Evolutionary conservation across 1,140 invertebrate genomes (phyloP), one percentile per base, ranked within the genome.

Genomic region (Amphibalanus amphitrite): DNA sequence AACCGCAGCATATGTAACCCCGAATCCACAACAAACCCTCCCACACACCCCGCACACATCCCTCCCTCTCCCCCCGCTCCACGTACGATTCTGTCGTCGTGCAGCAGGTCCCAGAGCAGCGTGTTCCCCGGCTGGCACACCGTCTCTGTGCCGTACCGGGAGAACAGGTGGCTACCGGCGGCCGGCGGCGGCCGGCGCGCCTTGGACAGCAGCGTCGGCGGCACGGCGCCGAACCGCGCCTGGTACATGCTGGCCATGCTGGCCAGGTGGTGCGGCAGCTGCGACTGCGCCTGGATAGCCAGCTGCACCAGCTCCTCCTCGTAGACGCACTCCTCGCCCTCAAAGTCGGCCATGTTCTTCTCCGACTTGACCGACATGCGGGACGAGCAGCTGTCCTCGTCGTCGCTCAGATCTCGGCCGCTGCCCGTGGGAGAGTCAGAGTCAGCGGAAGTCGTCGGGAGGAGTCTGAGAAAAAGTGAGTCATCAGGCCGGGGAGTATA

Each of bases 321-420:
- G 47, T 59, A 13, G 29, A 87, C 89, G 47, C 89, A 92, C 75
- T 95, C 91, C 77, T 96, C 93, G 29, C 93, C 93, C 75, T 95
- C 93, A 77, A 96, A 92, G 80, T 95, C 93, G 0, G 91, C 92
- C 85, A 95, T 88, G 79, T 95, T 95, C 74, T 94, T 95, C 75
- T 94, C 92, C n/a, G 91, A 94, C 81, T 95, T 94, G 72, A 90
- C 92, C 67, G 91, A 93, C 80, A 94, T 88, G 28, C 90, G 84
- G 28, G 92, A 95, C 65, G 91, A 94, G 76, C 91, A 89, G 73
- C 88, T 90, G 0, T 89, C 90, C 73, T 87, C 86, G 77, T 82
- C 80, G 72, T 82, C 81, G n/a, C n/a, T n/a, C n/a, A n/a, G n/a
- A n/a, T n/a, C n/a, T n/a, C n/a, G n/a, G n/a, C n/a, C n/a, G n/a